Conservation (phyloP, 2,113 vertebrate species). For the Dendrocopos noguchii region DNA sequence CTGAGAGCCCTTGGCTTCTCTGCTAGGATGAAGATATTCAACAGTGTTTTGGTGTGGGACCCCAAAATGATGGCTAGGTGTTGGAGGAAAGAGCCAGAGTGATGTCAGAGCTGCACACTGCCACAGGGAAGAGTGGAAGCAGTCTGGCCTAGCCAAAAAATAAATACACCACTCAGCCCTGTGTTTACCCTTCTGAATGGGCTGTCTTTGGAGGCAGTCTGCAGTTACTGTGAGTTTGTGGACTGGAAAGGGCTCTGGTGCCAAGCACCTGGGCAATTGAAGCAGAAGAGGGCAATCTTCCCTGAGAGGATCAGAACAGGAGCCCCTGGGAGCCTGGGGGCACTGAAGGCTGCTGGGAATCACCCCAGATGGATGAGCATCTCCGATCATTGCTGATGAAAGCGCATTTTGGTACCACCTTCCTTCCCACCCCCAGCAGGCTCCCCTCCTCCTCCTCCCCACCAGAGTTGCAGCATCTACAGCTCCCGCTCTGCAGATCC, state of each 20-base stretch:
- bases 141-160: neutral
- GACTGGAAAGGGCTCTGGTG: neutral
- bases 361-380: fast-evolving
- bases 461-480: neutral
- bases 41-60: fast-evolving
- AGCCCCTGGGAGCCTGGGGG: fast-evolving
- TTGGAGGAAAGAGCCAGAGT: fast-evolving
- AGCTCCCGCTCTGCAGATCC: neutral
- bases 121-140: fast-evolving
- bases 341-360: fast-evolving
- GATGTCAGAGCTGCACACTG: neutral
- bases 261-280: neutral
- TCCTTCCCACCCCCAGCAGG: neutral
- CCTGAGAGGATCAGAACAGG: fast-evolving
- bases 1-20: neutral
- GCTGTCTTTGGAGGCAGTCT: neutral
- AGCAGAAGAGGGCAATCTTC: neutral
- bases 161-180: neutral
- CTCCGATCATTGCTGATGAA: neutral
- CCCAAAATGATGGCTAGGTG: neutral
- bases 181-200: neutral
- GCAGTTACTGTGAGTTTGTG: neutral
- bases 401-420: neutral
- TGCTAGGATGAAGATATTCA: neutral
- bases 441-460: neutral